phyloP scores from a whole-genome alignment of 1,140 invertebrate genomes.

The Asbolus verrucosus region DNA sequence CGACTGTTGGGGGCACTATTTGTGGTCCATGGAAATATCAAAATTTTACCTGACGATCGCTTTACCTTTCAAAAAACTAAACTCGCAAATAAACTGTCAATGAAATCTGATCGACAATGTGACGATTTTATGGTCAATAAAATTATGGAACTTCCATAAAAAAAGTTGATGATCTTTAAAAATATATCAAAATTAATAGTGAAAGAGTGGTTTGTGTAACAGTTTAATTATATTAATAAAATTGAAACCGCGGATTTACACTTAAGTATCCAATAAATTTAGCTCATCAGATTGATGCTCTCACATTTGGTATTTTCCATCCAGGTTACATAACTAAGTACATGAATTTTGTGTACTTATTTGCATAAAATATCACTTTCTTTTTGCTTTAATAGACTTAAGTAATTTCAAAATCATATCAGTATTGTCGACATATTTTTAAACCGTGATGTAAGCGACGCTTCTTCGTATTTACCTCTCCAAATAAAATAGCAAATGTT shows the following conservation, averaged over 20 bases:
- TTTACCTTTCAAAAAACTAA: too few species aligned
- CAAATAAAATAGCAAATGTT: constrained; percentile 31
- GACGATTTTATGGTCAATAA: too few species aligned
- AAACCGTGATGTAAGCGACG: too few species aligned
- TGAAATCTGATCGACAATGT: too few species aligned
- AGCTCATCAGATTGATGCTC: constrained; percentile 24
- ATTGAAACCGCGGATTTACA: constrained; percentile 24
- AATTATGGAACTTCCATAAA: too few species aligned
- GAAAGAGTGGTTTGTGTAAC: constrained; percentile 37
- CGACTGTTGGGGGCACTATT: constrained; percentile 37
- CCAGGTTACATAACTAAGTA: constrained; percentile 35
- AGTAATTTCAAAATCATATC: constrained; percentile 5
- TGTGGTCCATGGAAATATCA: constrained; percentile 40
- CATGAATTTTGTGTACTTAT: constrained; percentile 35
- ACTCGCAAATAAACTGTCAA: too few species aligned
- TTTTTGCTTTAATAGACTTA: constrained; percentile 7
- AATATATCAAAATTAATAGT: constrained; percentile 17
- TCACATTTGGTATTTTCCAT: constrained; percentile 43
- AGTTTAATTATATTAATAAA: constrained; percentile 39
- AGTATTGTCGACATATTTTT: too few species aligned
- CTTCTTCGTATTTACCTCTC: too few species aligned
- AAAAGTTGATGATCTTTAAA: constrained; percentile 5
- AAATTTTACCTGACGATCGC: constrained; percentile 39
- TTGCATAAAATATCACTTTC: constrained; percentile 38
- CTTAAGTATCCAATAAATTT: constrained; percentile 37